Evolutionary conservation across 2,888 invertebrate genomes (phyloP).

Genomic region (Strigamia maritima): DNA sequence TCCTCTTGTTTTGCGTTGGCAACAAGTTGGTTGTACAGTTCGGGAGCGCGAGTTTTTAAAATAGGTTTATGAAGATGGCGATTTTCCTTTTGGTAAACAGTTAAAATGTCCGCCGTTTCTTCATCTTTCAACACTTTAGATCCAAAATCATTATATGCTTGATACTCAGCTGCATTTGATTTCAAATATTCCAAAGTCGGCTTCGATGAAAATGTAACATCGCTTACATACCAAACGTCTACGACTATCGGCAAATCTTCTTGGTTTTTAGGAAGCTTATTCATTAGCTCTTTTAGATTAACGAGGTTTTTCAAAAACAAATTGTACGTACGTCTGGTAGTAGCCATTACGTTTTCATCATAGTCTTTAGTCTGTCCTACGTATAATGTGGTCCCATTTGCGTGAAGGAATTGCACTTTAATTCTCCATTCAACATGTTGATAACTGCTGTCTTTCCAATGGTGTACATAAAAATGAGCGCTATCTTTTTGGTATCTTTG

Average conservation of each 20-base stretch:
- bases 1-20: neutral
- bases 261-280: neutral
- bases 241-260: neutral
- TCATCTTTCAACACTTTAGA: neutral
- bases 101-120: neutral
- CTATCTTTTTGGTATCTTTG: neutral
- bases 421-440: neutral
- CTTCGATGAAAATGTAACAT: neutral
- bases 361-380: neutral
- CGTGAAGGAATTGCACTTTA: neutral
- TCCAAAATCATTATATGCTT: neutral
- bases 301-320: neutral
- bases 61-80: neutral
- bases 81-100: neutral
- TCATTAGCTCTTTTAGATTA: neutral
- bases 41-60: neutral
- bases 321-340: neutral
- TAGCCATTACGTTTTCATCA: neutral
- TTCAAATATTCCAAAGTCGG: neutral
- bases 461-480: neutral
- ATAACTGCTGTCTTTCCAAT: neutral
- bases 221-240: neutral
- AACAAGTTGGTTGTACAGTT: neutral
- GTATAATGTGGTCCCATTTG: neutral
- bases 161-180: neutral